Conservation (phyloP, 1,140 invertebrate genomes). For the Pseudoatta argentina region DNA sequence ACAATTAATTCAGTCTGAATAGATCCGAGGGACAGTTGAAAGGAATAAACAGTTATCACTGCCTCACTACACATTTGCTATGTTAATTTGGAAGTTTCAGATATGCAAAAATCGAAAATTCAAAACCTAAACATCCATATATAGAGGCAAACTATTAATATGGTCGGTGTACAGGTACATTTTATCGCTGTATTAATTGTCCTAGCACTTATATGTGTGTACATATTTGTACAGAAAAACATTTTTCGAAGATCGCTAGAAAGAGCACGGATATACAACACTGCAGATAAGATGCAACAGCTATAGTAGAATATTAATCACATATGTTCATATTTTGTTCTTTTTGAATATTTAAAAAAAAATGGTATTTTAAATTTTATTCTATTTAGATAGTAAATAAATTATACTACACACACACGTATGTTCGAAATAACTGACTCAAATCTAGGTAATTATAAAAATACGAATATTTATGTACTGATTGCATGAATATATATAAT, state of each 20-base stretch:
- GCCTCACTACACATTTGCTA: constrained; percentile 13
- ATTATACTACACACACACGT: not conserved
- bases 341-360: not conserved
- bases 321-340: not conserved
- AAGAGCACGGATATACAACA: constrained; percentile 21
- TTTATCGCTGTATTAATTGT: constrained; percentile 82
- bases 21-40: constrained; percentile 25
- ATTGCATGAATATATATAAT: not conserved
- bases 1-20: constrained; percentile 15
- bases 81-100: constrained; percentile 9
- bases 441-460: not conserved
- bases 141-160: constrained; percentile 77
- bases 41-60: constrained; percentile 35
- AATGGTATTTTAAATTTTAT: not conserved
- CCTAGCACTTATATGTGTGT: constrained; percentile 69
- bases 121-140: constrained; percentile 46
- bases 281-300: not conserved
- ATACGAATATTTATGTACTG: not conserved
- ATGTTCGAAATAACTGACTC: not conserved
- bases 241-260: constrained; percentile 24
- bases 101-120: constrained; percentile 3
- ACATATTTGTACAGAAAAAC: constrained; percentile 31
- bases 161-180: constrained; percentile 84
- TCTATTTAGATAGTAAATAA: not conserved
- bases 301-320: not conserved